These are phyloP conservation scores for Chloropsis cyanopogon DNA, from an alignment of 2,113 vertebrate genomes.

Conservation along the genomic window DNA sequence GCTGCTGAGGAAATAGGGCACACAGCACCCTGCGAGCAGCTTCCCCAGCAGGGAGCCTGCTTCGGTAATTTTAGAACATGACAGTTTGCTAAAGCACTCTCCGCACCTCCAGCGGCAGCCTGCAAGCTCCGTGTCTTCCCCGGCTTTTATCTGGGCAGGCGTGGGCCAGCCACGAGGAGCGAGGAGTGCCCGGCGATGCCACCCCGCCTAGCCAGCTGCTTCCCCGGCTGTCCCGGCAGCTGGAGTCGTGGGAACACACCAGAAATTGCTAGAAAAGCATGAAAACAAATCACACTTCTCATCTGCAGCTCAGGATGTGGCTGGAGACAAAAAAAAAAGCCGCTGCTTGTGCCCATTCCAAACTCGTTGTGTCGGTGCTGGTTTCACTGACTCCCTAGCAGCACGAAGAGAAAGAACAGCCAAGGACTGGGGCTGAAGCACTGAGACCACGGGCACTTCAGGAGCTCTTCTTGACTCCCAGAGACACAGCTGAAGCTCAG, in stretches of 20 bases:
- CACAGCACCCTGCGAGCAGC: not conserved
- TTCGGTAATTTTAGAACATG: not conserved
- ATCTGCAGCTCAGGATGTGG: not conserved
- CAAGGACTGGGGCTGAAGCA: not conserved
- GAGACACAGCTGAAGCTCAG: not conserved
- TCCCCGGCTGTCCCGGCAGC: constrained; percentile 38
- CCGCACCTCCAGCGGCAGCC: not conserved
- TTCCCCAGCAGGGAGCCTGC: not conserved
- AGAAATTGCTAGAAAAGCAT: constrained; percentile 27
- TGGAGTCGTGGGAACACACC: constrained; percentile 49
- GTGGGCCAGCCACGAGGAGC: not conserved
- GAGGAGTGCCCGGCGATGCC: not conserved
- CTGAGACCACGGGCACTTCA: not conserved
- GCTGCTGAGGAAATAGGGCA: not conserved
- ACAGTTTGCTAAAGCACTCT: not conserved
- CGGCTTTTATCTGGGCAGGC: constrained; percentile 5
- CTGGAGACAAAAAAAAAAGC: not conserved
- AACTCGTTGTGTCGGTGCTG: not conserved
- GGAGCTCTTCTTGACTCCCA: not conserved
- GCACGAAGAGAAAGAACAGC: not conserved
- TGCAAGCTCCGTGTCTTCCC: not conserved
- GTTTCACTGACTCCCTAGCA: not conserved
- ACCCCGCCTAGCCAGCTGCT: constrained; percentile 49
- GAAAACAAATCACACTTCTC: constrained; percentile 27
- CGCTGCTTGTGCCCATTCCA: not conserved